phyloP scores from a whole-genome alignment of 30 jellyfish, hydroid and myxozoan genomes.

The Hydractinia symbiolongicarpus region DNA sequence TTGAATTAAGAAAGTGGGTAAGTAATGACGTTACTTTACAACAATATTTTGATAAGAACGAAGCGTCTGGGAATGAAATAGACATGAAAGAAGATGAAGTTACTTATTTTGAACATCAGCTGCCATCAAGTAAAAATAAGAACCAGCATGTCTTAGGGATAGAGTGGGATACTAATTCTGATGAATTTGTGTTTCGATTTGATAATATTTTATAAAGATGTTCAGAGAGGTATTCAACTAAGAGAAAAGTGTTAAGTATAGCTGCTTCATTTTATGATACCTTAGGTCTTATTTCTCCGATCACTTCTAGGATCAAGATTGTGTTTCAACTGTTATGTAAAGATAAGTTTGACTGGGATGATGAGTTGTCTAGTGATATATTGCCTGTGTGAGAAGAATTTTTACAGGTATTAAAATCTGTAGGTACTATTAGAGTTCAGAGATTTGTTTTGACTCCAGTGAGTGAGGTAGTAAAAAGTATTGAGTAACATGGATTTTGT shows the following conservation, averaged over 20 bases:
- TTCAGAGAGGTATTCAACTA: too few relatives aligned
- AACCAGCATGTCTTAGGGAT: slow-evolving; percentile 6
- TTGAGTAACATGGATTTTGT: too few relatives aligned
- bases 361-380: neutral
- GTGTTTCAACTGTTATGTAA: slow-evolving; percentile 11
- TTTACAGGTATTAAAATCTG: neutral
- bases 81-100: too few relatives aligned
- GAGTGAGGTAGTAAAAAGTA: too few relatives aligned
- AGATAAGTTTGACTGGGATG: slow-evolving; percentile 21
- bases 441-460: too few relatives aligned
- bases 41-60: too few relatives aligned
- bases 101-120: too few relatives aligned
- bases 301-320: neutral
- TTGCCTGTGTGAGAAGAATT: slow-evolving; percentile 6
- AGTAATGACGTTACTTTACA: too few relatives aligned
- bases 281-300: slow-evolving; percentile 18
- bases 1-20: too few relatives aligned
- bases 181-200: slow-evolving; percentile 22
- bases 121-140: too few relatives aligned
- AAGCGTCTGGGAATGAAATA: too few relatives aligned
- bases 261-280: slow-evolving; percentile 9
- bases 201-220: slow-evolving; percentile 7
- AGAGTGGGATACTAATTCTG: slow-evolving; percentile 15
- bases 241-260: slow-evolving; percentile 1
- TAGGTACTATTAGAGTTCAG: too few relatives aligned